Base-by-base conservation (phyloP, 2,888 invertebrate genomes). In the Trichacis sp. region DNA sequence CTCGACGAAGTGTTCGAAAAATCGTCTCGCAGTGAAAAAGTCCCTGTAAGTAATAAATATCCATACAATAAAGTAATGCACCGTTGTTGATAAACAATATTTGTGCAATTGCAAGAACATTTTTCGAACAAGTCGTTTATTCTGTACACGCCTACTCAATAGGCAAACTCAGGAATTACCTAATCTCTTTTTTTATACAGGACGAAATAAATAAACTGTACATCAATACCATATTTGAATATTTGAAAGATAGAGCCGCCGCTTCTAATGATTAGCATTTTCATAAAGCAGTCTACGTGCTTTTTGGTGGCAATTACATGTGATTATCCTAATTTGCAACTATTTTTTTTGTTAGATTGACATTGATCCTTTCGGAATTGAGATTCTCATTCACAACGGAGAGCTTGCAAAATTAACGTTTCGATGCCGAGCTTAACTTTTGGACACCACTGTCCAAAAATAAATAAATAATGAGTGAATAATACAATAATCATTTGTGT, bases 361-460 rank as follows among this genome's bases (percentile, higher is more conserved):
- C 61, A 59, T 60, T 55, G 46, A 66, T 61, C 57, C 50, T 30
- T 64, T 69, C 67, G 69, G 62, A 65, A 57, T 40, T 15, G 14
- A 40, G 4, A 40, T 40, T 40, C 40, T 4, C 40, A 33, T 33
- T 11, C 33, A 33, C 33, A 24, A 24, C 8, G 24, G 24, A 24
- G 24, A 24, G 24, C 8, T 24, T 24, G 24, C 24, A 5, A 24
- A 24, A 24, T 24, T 24, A 24, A 24, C 24, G 8, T 24, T 24
- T 24, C 24, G 24, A 24, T 24, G 24, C 24, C 24, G 24, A 24
- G 24, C 24, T 24, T 8, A 24, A 24, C 24, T 24, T 24, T 24
- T 8, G 24, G 24, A 24, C 8, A 24, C 24, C 8, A 8, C 3
- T 24, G 8, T 24, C 24, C 24, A 8, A 24, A 24, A 3, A 24